Evolutionary conservation across 2,113 vertebrate species (phyloP).

Genomic region (Tachuris rubrigastra): DNA sequence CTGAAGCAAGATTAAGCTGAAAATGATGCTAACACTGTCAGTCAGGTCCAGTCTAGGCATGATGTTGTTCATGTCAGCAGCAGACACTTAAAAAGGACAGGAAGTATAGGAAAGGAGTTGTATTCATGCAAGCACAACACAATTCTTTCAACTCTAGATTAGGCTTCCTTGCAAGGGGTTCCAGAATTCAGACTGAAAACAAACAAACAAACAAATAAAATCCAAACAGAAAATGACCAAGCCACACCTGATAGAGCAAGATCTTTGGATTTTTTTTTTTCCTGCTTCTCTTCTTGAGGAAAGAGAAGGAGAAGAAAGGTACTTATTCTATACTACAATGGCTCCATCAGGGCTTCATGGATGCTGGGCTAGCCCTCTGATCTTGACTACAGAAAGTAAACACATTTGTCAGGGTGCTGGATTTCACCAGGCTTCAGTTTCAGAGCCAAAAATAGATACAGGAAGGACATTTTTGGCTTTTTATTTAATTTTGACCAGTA

Average conservation of each 20-base stretch:
- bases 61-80: slow-evolving; percentile 74
- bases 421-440: neutral
- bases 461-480: neutral
- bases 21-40: slow-evolving; percentile 81
- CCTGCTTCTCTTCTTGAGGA: neutral
- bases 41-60: slow-evolving; percentile 81
- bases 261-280: neutral
- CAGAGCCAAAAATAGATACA: neutral
- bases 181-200: neutral
- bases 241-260: neutral
- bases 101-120: slow-evolving; percentile 7
- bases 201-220: neutral
- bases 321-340: neutral
- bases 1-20: slow-evolving; percentile 73
- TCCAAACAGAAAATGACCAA: neutral
- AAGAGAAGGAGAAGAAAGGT: neutral
- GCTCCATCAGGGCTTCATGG: neutral
- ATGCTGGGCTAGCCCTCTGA: neutral
- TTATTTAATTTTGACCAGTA: neutral
- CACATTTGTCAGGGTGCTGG: neutral
- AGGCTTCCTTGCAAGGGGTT: neutral
- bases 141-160: neutral
- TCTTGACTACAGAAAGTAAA: neutral
- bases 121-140: neutral
- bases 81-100: slow-evolving; percentile 61